phyloP scores from a whole-genome alignment of 2,888 invertebrate species.

The Thereva nobilitata region DNA sequence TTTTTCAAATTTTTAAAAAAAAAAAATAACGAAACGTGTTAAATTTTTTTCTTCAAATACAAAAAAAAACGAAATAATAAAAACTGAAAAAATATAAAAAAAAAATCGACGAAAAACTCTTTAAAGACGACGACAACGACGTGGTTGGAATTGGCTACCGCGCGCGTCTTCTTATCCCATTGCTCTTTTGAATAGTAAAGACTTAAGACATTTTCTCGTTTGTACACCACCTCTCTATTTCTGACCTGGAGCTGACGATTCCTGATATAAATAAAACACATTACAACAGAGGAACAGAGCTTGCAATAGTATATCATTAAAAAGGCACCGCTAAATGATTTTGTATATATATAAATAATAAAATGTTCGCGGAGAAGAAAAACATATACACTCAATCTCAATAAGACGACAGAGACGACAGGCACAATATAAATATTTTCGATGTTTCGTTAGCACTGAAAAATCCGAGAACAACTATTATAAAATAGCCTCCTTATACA shows the following conservation, averaged over 20 bases:
- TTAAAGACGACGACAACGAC: conserved; percentile 27
- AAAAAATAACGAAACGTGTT: conserved; percentile 20
- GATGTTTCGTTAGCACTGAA: not conserved
- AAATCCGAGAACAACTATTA: conserved; percentile 24
- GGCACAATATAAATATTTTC: conserved; percentile 19
- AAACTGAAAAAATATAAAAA: conserved; percentile 3
- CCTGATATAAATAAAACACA: conserved; percentile 49
- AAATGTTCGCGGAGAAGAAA: too few species aligned
- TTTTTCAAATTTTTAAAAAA: conserved; percentile 34
- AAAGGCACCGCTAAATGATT: conserved; percentile 17
- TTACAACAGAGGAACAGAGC: conserved; percentile 45
- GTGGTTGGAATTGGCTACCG: conserved; percentile 37
- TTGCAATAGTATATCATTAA: conserved; percentile 33
- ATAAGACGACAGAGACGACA: conserved; percentile 12
- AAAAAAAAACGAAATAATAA: conserved; percentile 9
- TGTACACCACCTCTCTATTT: conserved; percentile 46
- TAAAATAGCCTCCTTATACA: conserved; percentile 33
- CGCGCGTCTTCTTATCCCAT: conserved; percentile 42
- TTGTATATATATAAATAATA: conserved; percentile 26
- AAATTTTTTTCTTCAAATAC: not conserved
- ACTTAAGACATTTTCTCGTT: conserved; percentile 29
- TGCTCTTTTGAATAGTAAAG: conserved; percentile 39
- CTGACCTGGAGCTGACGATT: conserved; percentile 50
- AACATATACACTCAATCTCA: too few species aligned
- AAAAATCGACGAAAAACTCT: not conserved